Base-by-base conservation (phyloP, 2,113 vertebrate genomes). In the Phrynocephalus versicolor region DNA sequence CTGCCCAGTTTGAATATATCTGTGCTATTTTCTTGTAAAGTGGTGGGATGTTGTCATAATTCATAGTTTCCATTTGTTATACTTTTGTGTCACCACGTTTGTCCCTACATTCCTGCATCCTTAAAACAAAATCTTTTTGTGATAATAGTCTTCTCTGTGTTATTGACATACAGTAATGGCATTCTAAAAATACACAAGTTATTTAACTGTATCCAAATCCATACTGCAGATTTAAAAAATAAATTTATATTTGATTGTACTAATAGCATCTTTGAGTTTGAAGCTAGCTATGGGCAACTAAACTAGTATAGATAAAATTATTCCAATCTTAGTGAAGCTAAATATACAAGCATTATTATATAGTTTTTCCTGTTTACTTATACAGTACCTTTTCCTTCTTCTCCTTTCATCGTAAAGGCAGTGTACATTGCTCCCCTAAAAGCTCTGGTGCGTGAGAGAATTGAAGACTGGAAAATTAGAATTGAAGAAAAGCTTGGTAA, bases 371-470 rank as follows among this genome's bases (percentile, higher is more conserved):
- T 65, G 58, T 78, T 73, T 75, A 58, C 88, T 58, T 65, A 5
- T 58, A 82, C 88, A 71, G 89, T 83, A 92, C 35, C 27, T 81
- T 91, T 77, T 92, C 75, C n/a, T 89, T 84, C 84, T 7, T 89
- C 71, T 67, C 67, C 89, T 12, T 92, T 6, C 84, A 3, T 23
- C n/a, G 77, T 91, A 4, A 83, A 99, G 99, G 98, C 98, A 79
- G 99, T 99, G 25, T 99, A 99, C 85, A 99, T 99, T 65, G 99
- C 99, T 12, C 98, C 99, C 3, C 91, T 99, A 78, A 99, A 99
- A 92, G 99, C 99, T 25, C 95, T 99, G 1, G 99, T 99, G 77
- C 97, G 99, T 87, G 99, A 99, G 90, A 97, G 99, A 95, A 98
- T 99, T 82, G 98, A 99, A 89, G 99, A 99, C 90, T 99, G 99